Evolutionary conservation across 2,888 invertebrate genomes (phyloP), one percentile per base, ranked within the genome.

Genomic region (Leptinotarsa haldemani): DNA sequence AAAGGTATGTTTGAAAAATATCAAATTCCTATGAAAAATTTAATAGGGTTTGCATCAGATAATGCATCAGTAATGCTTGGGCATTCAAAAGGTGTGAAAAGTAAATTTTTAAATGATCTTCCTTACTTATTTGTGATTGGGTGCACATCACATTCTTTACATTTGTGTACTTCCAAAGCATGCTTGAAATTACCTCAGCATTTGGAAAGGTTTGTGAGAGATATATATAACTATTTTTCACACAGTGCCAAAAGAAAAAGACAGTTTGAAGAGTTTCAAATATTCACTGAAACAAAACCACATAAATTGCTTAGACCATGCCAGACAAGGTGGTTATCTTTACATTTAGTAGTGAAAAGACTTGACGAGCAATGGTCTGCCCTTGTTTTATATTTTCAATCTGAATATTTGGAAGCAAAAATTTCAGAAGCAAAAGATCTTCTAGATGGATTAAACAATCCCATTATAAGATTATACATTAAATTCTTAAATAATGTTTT

Each of bases 51-150:
- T 50, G 65, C 65, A 22, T 50, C 65, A 25, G 65, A 66, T 66
- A 66, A 66, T 66, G 65, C 65, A 4, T 66, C 65, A 22, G 65
- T 66, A 22, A 50, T 66, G 65, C 18, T 18, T 15, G 65, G 48
- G 20, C 16, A 65, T 48, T 20, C 30, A 20, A 67, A 20, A 25
- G 67, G 67, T 22, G 67, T 68, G 13, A 53, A 68, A 68, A 30
- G 53, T 52, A 22, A n/a, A 68, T n/a, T 68, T 52, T 22, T 52
- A 15, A 20, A 67, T 52, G 53, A 53, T 12, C n/a, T 64, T 40
- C 56, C 68, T 13, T 22, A 68, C 40, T 56, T 68, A 68, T 68
- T 68, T 68, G 68, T 53, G 20, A 52, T 68, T 40, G 53, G 68
- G 40, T 68, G 56, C 68, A 25, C 25, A 25, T 25, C 25, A 68